Base-by-base conservation (phyloP, 2,888 invertebrate genomes). In the Athetis lepigone region DNA sequence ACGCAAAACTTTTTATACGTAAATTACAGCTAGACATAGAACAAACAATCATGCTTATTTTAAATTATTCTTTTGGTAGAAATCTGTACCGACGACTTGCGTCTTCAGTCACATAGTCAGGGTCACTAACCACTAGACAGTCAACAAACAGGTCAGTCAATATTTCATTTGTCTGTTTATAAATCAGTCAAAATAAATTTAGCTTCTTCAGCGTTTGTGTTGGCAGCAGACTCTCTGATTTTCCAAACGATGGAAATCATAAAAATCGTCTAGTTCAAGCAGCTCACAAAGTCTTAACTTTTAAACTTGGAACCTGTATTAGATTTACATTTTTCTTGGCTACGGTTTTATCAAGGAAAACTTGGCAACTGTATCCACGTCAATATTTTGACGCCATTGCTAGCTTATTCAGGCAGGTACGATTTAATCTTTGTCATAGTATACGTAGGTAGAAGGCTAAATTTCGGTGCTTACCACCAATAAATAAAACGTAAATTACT, bases 351-450 rank as follows among this genome's bases (percentile, higher is more conserved):
- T 36, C 36, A 25, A 54, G 33, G 29, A 42, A 74, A 70, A 50
- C 61, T 70, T 70, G 70, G 75, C 75, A 74, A 36, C 75, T 9
- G 21, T 67, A 51, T 52, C 16, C 42, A 62, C 52, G 29, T 75
- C 51, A 62, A 70, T 52, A 75, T 69, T 70, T 75, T 36, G 50
- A 51, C 37, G 61, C 46, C 36, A 70, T 45, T 40, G 19, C 42
- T 33, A 25, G 19, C 4, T 60, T 33, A 2, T 47, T 52, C 16
- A 40, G 36, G 51, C 40, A 60, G 37, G 54, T 46, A 55, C 33
- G 21, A 33, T 39, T 71, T 33, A 27, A 33, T 50, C 8, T 36
- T 62, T 27, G 3, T 16, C 33, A 9, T 18, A 13, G 13, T 9
- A 40, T n/a, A 6, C 11, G 33, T 33, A 33, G 33, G 21, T 23